Evolutionary conservation across 2,888 invertebrate species (phyloP), one percentile per base, ranked within the genome.

Genomic region (Tetragnatha montana): DNA sequence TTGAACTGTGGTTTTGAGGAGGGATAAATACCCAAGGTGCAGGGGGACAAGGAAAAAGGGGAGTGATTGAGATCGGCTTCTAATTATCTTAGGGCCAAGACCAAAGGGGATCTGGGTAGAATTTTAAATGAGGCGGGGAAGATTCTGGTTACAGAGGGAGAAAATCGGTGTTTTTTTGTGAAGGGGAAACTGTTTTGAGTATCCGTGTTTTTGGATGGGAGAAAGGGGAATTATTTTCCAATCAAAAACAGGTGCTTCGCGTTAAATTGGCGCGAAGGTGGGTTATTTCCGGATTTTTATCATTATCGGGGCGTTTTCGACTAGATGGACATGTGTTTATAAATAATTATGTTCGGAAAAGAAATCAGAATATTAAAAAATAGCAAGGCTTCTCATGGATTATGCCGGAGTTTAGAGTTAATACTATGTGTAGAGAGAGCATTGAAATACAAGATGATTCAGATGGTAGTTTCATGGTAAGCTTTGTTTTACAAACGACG

Each of bases 51-150:
- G 19, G 51, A 74, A 81, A 82, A 73, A 60, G 74, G 73, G 60
- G 82, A 82, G 74, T 60, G 22, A 74, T 82, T 74, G 22, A 75
- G 21, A 68, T 76, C 50, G 69, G 84, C 76, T 84, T 84, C 84
- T 84, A 84, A 84, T 84, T 84, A 84, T 69, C 84, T 76, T 84
- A 69, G 50, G 12, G 49, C 83, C 50, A 7, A 17, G 22, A 60
- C 50, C 10, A 51, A 73, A 73, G 76, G 75, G 84, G 68, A 74
- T 74, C 35, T 19, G n/a, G 76, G 50, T 10, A 8, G 74, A 82
- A 82, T 82, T 82, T 73, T 82, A 82, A 82, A 81, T 81, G 81
- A 81, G 70, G 19, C 71, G 50, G 50, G 4, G 71, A 49, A 10
- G 50, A 71, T 60, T 60, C 60, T 17, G 60, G 60, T 60, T 60